Evolutionary conservation across 2,113 vertebrate species (phyloP).

Genomic region (Ailurus styani): DNA sequence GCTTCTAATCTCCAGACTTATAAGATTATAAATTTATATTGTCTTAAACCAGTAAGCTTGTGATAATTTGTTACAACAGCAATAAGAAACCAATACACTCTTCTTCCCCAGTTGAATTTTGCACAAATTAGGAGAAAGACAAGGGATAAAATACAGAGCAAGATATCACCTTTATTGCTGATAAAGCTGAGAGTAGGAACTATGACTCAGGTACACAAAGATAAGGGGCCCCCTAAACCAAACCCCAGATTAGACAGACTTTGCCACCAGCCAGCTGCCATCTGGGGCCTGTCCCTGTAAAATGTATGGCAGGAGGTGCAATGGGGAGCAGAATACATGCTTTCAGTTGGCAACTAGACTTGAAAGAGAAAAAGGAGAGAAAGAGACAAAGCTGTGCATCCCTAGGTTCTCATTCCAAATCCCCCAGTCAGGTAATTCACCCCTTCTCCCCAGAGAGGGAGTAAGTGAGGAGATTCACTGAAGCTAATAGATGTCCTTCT

Average conservation of each 20-base stretch:
- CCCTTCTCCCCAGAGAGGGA: not conserved
- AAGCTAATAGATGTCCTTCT: not conserved
- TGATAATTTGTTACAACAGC: not conserved
- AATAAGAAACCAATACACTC: not conserved
- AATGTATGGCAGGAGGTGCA: not conserved
- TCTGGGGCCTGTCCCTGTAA: not conserved
- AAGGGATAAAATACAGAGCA: not conserved
- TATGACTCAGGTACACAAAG: too few relatives aligned
- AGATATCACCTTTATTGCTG: not conserved
- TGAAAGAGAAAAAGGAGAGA: not conserved
- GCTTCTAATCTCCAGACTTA: not conserved
- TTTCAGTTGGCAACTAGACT: not conserved
- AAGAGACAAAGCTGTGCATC: not conserved
- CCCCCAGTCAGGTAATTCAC: not conserved
- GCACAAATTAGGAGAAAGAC: not conserved
- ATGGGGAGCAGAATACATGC: too few relatives aligned
- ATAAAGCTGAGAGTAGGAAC: not conserved
- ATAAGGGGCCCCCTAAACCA: not conserved
- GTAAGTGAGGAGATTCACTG: too few relatives aligned
- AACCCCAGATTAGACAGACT: not conserved
- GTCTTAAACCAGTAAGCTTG: not conserved
- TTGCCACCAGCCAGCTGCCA: not conserved
- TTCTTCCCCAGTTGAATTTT: not conserved
- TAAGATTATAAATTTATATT: not conserved
- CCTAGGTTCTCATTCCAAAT: not conserved